Evolutionary conservation across 2,888 invertebrate species (phyloP).

Genomic region (Coecobrya sp.): DNA sequence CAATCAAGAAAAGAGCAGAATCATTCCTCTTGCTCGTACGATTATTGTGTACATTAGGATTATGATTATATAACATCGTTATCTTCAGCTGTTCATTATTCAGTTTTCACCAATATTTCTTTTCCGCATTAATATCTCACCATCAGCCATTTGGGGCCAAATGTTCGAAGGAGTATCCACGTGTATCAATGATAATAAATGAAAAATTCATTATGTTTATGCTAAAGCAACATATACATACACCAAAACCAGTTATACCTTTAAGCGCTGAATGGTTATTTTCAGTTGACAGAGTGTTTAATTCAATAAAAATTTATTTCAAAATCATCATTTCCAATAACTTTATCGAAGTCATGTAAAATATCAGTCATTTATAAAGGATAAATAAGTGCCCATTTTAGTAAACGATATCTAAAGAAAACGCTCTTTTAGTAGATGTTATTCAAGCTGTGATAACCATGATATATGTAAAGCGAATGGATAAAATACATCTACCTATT

Average conservation of each 20-base stretch:
- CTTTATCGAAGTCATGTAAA: conserved; percentile 25
- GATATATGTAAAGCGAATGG: too few relatives aligned
- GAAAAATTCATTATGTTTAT: neutral
- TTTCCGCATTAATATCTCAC: neutral
- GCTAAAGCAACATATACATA: neutral
- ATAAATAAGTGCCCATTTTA: conserved; percentile 2
- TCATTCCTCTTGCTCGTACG: neutral
- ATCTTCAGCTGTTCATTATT: conserved; percentile 54
- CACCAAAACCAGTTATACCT: too few relatives aligned
- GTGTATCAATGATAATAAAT: neutral
- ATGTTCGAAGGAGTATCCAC: neutral
- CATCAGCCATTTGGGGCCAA: neutral
- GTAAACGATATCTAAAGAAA: neutral
- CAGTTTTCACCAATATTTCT: neutral
- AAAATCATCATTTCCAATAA: neutral
- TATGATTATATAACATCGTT: neutral
- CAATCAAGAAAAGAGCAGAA: neutral
- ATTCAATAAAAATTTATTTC: too few relatives aligned
- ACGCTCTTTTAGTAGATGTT: neutral
- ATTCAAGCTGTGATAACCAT: neutral
- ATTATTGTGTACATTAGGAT: neutral
- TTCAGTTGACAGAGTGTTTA: too few relatives aligned
- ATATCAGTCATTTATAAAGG: conserved; percentile 49
- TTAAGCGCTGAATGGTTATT: too few relatives aligned
- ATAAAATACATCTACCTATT: too few relatives aligned